Conservation (phyloP, 1,140 invertebrate species). For the Panulirus ornatus region DNA sequence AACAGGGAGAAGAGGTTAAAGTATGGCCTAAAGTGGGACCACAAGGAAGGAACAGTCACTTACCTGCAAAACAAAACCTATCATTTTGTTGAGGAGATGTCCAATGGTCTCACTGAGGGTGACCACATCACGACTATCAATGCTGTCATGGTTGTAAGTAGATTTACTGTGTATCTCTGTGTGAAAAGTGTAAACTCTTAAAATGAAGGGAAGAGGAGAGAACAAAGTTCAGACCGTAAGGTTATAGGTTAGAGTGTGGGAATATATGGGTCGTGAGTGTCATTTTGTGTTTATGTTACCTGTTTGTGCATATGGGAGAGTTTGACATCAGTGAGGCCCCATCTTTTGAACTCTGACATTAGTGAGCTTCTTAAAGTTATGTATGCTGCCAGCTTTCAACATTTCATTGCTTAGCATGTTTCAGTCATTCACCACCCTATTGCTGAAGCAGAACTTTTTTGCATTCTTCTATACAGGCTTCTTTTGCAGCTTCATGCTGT, state of each 20-base stretch:
- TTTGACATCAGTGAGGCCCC: too few species aligned
- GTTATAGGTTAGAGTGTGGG: neutral
- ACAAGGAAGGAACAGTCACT: slow-evolving; percentile 32
- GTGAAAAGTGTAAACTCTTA: too few species aligned
- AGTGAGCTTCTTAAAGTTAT: too few species aligned
- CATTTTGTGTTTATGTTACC: neutral
- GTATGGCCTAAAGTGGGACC: slow-evolving; percentile 19
- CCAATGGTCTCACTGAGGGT: neutral
- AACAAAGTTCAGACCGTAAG: neutral
- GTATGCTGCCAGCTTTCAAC: too few species aligned
- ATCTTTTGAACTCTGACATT: too few species aligned
- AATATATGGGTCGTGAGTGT: neutral
- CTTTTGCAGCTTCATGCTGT: too few species aligned
- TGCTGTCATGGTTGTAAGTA: slow-evolving; percentile 53
- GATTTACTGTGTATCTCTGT: neutral
- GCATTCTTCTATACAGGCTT: too few species aligned
- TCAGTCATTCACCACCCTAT: too few species aligned
- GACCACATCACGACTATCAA: slow-evolving; percentile 46
- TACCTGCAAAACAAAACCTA: slow-evolving; percentile 49
- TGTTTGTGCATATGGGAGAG: neutral
- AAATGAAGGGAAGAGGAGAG: neutral
- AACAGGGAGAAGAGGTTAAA: slow-evolving; percentile 35
- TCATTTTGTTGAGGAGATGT: slow-evolving; percentile 34
- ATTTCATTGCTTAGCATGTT: too few species aligned
- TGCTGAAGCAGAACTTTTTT: too few species aligned